These are phyloP conservation scores for Serinus canaria DNA, from an alignment of 2,113 vertebrate genomes.

Conservation along the genomic window DNA sequence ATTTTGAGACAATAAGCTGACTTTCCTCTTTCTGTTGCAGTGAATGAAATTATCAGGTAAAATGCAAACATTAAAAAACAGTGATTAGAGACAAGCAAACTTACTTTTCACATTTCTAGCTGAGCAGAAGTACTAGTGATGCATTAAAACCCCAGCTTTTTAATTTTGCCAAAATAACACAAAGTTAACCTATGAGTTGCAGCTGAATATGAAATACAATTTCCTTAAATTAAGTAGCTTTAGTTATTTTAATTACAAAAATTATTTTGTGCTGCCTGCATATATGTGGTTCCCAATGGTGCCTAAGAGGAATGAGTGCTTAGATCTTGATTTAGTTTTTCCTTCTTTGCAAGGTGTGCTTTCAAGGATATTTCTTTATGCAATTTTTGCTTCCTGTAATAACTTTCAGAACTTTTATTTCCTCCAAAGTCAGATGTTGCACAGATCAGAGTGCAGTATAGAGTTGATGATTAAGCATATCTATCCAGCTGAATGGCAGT, in stretches of 20 bases:
- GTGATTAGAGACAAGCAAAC: not conserved
- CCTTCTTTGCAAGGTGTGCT: not conserved
- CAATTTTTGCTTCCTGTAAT: not conserved
- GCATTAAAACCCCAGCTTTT: not conserved
- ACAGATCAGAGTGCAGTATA: not conserved
- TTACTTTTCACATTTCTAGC: not conserved
- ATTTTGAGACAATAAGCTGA: not conserved
- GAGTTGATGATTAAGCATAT: slow-evolving; percentile 1
- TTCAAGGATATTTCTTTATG: not conserved
- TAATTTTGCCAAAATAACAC: not conserved
- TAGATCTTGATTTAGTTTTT: not conserved
- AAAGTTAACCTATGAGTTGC: not conserved
- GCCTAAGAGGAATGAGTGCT: not conserved
- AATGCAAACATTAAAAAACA: not conserved
- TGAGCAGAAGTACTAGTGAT: not conserved
- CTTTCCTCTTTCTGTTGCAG: not conserved
- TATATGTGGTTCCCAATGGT: not conserved
- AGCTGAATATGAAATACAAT: not conserved
- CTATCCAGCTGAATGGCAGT: not conserved
- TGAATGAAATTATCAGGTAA: not conserved
- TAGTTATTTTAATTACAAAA: slow-evolving; percentile 19
- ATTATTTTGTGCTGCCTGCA: not conserved
- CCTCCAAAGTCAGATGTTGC: not conserved
- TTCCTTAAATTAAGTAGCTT: not conserved
- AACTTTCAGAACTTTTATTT: not conserved